Base-by-base conservation (phyloP, 2,888 invertebrate genomes). In the Buathra laborator region DNA sequence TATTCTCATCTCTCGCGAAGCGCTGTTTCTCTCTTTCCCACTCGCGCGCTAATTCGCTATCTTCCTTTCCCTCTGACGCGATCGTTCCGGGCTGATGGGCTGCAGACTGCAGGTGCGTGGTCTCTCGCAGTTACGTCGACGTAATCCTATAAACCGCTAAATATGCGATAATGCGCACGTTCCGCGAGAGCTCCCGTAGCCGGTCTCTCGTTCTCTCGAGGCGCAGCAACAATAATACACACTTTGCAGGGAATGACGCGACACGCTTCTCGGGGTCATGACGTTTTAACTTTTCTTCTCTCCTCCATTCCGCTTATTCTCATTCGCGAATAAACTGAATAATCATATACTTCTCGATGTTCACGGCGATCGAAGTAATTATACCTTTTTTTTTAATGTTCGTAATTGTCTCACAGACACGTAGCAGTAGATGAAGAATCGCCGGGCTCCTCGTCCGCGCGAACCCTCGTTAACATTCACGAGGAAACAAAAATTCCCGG, bases 351-450 rank as follows among this genome's bases (percentile, higher is more conserved):
- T 4, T 4, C 19, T 19, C 53, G 53, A 53, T 10, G 16, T 7
- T 16, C 56, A 4, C 24, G 9, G 10, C 19, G 37, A 37, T 37
- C 37, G 37, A 7, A 9, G 37, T 12, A 12, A 4, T 24, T 24
- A 19, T 6, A 19, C 9, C 9, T 46, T 46, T 46, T 37, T 67
- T 24, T 10, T 19, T 43, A 5, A 37, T 9, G 37, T 5, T 37
- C 37, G 12, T 62, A 12, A 32, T n/a, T 37, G 0, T 44, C 10
- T 12, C 4, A 14, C 92, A 95, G 95, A 88, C 94, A 94, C 91
- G 90, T 93, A 59, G 95, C 95, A 29, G 93, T 95, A 81, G 95
- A 95, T 88, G 94, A 94, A 86, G 94, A 94, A 71, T 88, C 94
- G 66, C 94, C 93, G 68, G 87, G 90, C 16, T 89, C 89, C 14